phyloP scores from a whole-genome alignment of 2,888 invertebrate genomes.

The Watsonalla binaria region DNA sequence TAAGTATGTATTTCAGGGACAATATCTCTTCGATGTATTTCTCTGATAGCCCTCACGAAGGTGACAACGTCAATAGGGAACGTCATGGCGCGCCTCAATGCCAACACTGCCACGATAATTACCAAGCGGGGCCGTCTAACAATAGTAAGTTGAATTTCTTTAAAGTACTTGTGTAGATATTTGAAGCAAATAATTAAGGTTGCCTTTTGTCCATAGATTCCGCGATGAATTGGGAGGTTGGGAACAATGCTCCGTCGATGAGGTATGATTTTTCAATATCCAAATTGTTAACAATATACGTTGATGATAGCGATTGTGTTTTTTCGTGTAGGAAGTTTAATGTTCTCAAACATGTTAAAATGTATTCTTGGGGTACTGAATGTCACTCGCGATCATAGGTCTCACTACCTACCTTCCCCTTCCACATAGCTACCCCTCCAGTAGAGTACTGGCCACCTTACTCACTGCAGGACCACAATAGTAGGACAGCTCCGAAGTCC shows the following conservation, averaged over 20 bases:
- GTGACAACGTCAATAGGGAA: slow-evolving; percentile 6
- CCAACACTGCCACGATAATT: neutral
- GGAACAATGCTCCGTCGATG: slow-evolving; percentile 16
- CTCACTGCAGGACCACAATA: no score
- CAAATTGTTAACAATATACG: neutral
- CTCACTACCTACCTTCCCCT: no score
- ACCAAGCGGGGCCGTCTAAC: no score
- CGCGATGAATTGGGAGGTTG: slow-evolving; percentile 18
- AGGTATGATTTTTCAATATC: slow-evolving; percentile 16
- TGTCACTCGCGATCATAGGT: no score
- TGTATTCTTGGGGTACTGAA: no score
- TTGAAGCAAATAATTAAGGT: neutral
- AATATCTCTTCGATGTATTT: slow-evolving; percentile 49
- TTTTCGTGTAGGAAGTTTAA: no score
- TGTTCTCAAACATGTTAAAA: no score
- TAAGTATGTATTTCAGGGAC: slow-evolving; percentile 40
- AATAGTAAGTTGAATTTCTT: neutral
- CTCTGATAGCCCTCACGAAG: slow-evolving; percentile 20
- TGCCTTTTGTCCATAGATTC: slow-evolving; percentile 11
- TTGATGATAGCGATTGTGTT: no score
- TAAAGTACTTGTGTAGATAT: no score
- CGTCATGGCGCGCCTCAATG: slow-evolving; percentile 4
- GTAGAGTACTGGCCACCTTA: no score
- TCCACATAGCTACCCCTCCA: no score
- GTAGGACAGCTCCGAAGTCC: no score